phyloP scores from a whole-genome alignment of 2,113 vertebrate genomes.

The Apodemus sylvaticus region DNA sequence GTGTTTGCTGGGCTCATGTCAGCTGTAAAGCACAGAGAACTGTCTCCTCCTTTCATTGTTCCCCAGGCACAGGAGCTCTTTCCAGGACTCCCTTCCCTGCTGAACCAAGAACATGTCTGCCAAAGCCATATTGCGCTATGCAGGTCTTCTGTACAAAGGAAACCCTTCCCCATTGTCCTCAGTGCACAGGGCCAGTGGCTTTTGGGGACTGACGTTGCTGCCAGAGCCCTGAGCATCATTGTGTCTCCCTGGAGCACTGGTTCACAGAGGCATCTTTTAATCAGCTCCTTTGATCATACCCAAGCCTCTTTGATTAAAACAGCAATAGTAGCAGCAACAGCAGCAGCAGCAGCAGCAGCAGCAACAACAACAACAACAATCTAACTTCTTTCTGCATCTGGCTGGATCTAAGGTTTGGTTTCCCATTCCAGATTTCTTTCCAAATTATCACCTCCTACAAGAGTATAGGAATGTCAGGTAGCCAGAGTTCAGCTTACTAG shows the following conservation, averaged over 20 bases:
- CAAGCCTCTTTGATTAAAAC: not conserved
- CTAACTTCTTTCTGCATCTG: not conserved
- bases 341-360: too few relatives aligned
- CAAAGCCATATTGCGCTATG: not conserved
- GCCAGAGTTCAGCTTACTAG: not conserved
- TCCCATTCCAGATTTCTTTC: not conserved
- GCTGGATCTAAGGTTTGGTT: not conserved
- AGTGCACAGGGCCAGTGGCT: not conserved
- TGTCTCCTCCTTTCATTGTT: not conserved
- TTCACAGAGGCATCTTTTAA: not conserved
- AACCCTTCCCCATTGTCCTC: rapidly evolving
- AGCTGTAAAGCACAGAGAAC: not conserved
- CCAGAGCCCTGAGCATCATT: too few relatives aligned
- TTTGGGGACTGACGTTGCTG: not conserved
- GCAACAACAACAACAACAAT: not conserved
- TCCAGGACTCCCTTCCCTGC: not conserved
- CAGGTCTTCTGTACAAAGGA: not conserved
- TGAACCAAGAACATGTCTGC: not conserved
- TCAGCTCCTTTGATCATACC: not conserved
- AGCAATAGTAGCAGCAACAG: not conserved
- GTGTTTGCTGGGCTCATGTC: not conserved
- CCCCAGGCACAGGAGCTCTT: not conserved
- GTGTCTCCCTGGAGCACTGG: not conserved
- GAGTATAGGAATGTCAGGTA: not conserved
- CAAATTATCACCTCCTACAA: not conserved